Conservation (phyloP, 2,113 vertebrate genomes). For the Apteryx mantelli region DNA sequence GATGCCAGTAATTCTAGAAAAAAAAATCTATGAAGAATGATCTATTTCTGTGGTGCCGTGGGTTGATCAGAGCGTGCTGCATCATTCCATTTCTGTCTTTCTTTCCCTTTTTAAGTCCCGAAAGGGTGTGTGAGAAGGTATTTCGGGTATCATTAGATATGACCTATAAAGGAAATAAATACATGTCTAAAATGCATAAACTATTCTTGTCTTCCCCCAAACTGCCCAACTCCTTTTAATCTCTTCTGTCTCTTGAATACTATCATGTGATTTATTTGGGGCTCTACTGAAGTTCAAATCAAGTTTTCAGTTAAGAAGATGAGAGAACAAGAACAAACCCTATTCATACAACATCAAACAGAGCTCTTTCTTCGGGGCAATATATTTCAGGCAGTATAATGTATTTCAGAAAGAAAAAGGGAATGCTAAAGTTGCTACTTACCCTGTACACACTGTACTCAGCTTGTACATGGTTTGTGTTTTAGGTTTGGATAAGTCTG, state of each 20-base stretch:
- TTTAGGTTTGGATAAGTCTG: background rate
- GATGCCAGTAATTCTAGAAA: background rate
- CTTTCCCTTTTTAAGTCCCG: background rate
- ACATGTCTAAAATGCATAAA: background rate
- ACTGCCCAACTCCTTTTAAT: slow-evolving; percentile 33
- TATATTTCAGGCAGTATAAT: background rate
- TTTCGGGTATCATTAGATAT: slow-evolving; percentile 30
- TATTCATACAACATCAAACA: background rate
- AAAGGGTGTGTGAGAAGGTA: background rate
- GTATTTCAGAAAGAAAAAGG: background rate
- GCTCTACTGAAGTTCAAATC: slow-evolving; percentile 5
- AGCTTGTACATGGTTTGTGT: background rate
- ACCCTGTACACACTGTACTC: background rate
- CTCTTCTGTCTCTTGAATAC: background rate
- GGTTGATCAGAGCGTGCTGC: background rate
- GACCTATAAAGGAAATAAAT: background rate
- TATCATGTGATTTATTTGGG: slow-evolving; percentile 6
- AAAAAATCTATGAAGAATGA: background rate
- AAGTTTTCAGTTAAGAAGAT: slow-evolving; percentile 30
- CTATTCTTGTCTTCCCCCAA: background rate
- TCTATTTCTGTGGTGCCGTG: background rate
- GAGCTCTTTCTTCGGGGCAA: background rate
- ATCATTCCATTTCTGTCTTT: background rate
- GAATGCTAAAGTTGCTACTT: background rate
- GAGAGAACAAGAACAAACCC: background rate